Base-by-base conservation (phyloP, 35 echinoderm and acorn worm genomes). In the Heliocidaris erythrogramma region DNA sequence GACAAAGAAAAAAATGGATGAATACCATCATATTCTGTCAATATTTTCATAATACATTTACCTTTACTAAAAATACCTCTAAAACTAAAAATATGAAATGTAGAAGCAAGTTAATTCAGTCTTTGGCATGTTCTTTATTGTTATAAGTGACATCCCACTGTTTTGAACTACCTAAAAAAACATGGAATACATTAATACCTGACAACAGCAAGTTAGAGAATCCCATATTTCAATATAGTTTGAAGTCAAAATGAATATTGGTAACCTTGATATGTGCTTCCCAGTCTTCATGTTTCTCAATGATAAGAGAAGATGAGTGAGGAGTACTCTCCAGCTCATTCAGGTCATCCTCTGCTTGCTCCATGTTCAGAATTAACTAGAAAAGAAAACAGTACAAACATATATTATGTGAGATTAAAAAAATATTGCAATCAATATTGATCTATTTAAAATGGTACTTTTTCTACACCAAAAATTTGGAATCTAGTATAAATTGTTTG, bases 211-310 rank as follows among this genome's bases (percentile, higher is more conserved):
- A 0, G 21, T 1, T 24, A 69, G 17, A 69, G 24, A 69, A 24
- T 18, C 24, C 17, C 16, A 69, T 69, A 69, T 21, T 24, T 69
- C 17, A 69, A 69, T 17, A 65, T 16, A 65, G 14, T 69, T 18
- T 24, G 17, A 69, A 69, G 24, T 69, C 4, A 69, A 17, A 69
- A 69, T 71, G 61, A 71, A 71, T 78, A 18, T 78, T 78, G 4
- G 21, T 92, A 11, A 92, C 91, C 91, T 92, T 92, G 91, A 92
- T 92, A 59, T 49, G 50, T 56, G 91, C 91, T 59, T 92, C 91
- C 91, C 91, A 92, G 49, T 52, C 48, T 92, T 92, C 91, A 92
- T 92, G 49, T 59, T 92, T 92, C 48, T 92, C 91, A 92, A 92
- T 92, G 49, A 92, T 59, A n/a, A 92, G 47, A 48, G 91, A 92